Base-by-base conservation (phyloP, 2,888 invertebrate species). In the Phyllotreta cruciferae region DNA sequence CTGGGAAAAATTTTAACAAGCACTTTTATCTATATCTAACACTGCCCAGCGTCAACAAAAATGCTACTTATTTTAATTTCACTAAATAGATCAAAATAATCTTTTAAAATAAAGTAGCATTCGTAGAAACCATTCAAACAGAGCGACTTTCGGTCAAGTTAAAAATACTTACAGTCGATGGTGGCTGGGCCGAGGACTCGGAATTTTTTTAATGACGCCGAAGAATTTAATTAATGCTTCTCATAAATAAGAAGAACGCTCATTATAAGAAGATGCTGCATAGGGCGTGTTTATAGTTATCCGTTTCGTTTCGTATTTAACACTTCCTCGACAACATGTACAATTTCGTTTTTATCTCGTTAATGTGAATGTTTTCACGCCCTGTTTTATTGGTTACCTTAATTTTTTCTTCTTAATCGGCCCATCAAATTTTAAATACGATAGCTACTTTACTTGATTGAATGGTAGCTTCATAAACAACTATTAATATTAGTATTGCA, bases 241-340 rank as follows among this genome's bases (percentile, higher is more conserved):
- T 24, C 47, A 47, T 47, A 47, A 47, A 47, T 14, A 47, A 47
- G 47, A 24, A 24, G 14, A 13, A 47, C 34, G 47, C 34, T 47
- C 47, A n/a, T 47, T 47, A 47, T 44, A 10, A 11, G 6, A 14
- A 44, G 7, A 44, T 44, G 10, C 44, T n/a, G 7, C 11, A 7
- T 10, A 41, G 44, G 44, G 44, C 44, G 44, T 44, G 9, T 44
- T 44, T 44, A 44, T 44, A 44, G 44, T 44, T 44, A 11, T 44
- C 7, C 44, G 44, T 44, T 24, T 44, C 44, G 44, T 44, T 44
- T 44, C 14, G 44, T 44, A 44, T 4, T 44, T 44, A 44, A 44
- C 44, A 44, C 44, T 44, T 44, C 41, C 41, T 41, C 41, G 41
- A 41, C 41, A 44, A 10, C 44, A n/a, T 44, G 44, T 44, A 24